Evolutionary conservation across 2,113 vertebrate genomes (phyloP).

Genomic region (Cephalopholis sonnerati): DNA sequence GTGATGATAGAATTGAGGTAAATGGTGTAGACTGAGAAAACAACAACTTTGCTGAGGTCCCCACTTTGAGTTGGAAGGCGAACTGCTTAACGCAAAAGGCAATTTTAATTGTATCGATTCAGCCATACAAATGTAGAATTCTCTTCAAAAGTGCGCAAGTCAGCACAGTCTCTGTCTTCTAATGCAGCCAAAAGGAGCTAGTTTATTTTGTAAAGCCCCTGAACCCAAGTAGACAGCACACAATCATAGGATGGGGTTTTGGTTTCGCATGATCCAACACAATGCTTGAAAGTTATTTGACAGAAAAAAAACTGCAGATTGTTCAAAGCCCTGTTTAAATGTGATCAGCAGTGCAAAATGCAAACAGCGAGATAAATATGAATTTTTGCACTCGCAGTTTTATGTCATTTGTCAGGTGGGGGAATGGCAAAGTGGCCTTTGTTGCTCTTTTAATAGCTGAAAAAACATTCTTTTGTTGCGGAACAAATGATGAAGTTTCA

Average conservation of each 20-base stretch:
- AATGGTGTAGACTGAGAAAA: conserved; percentile 84
- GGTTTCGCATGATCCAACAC: conserved; percentile 83
- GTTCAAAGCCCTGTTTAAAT: conserved; percentile 82
- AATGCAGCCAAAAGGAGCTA: conserved; percentile 78
- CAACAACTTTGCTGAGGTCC: conserved; percentile 88
- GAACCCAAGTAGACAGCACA: conserved; percentile 75
- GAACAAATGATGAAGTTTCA: conserved; percentile 62
- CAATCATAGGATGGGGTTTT: conserved; percentile 79
- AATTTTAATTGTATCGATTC: conserved; percentile 89
- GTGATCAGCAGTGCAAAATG: conserved; percentile 82
- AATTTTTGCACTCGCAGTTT: conserved; percentile 71
- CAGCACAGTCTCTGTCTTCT: conserved; percentile 86
- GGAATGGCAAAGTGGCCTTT: conserved; percentile 60
- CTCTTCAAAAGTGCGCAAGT: conserved; percentile 81
- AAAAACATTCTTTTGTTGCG: conserved; percentile 56
- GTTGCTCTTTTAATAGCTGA: conserved; percentile 64
- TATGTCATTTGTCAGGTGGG: conserved; percentile 69
- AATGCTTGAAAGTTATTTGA: conserved; percentile 83
- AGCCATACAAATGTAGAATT: conserved; percentile 86
- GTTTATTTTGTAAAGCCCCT: conserved; percentile 83
- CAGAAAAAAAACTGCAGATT: conserved; percentile 72
- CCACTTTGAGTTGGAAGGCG: conserved; percentile 84
- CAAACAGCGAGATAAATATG: conserved; percentile 72
- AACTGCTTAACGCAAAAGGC: conserved; percentile 81
- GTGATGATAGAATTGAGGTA: conserved; percentile 88